These are phyloP conservation scores for Stichodactyla mertensii DNA, from an alignment of 64 coral and sea anemone species.

Conservation along the genomic window DNA sequence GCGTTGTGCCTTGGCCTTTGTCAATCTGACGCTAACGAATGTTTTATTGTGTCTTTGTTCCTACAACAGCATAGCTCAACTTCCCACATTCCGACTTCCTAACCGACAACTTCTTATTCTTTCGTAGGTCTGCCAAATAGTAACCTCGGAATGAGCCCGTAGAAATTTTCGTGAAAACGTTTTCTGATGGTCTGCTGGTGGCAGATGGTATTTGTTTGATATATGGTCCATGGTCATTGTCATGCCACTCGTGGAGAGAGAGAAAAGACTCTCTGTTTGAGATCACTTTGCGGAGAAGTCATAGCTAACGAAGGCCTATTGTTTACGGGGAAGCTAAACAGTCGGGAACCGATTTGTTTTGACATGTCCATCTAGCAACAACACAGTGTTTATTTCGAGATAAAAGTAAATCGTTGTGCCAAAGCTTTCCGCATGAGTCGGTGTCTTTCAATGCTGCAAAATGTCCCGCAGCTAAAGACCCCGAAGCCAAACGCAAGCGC, in stretches of 20 bases:
- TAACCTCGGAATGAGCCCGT: background rate
- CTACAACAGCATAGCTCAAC: no score
- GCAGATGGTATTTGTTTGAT: slow-evolving; percentile 26
- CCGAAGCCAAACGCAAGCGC: slow-evolving; percentile 43
- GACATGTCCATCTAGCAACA: slow-evolving; percentile 64
- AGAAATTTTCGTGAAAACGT: background rate
- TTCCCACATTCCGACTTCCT: background rate
- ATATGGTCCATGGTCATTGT: slow-evolving; percentile 10
- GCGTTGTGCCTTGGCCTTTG: background rate
- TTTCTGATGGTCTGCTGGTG: background rate
- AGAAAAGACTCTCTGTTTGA: slow-evolving; percentile 2
- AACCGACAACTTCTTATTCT: background rate
- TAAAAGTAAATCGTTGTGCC: slow-evolving; percentile 71
- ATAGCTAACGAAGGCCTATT: slow-evolving; percentile 49
- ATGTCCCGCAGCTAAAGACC: slow-evolving; percentile 22
- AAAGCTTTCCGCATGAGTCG: slow-evolving; percentile 52
- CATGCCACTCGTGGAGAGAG: slow-evolving; percentile 9
- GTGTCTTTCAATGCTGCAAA: slow-evolving; percentile 25
- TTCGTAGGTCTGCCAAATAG: background rate
- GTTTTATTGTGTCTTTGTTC: background rate
- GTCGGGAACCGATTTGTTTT: slow-evolving; percentile 54
- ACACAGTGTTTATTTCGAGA: slow-evolving; percentile 62
- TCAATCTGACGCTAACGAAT: background rate
- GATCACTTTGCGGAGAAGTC: slow-evolving; percentile 19
- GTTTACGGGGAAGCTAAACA: slow-evolving; percentile 54